Conservation (phyloP, 2,113 vertebrate genomes). For the Ictalurus punctatus region DNA sequence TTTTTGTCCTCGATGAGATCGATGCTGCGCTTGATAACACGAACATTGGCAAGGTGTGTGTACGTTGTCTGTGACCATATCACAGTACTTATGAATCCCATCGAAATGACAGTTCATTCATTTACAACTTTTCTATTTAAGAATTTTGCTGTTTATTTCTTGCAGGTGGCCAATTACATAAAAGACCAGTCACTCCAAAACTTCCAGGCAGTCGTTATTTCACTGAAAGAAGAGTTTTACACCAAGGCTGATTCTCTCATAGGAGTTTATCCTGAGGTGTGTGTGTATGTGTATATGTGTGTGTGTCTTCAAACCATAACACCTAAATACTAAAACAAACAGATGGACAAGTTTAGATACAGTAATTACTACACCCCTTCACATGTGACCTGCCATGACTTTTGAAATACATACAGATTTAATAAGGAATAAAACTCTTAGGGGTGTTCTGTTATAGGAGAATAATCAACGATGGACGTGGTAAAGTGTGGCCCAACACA, state of each 20-base stretch:
- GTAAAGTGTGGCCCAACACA: not conserved
- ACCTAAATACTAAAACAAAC: not conserved
- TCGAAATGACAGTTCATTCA: not conserved
- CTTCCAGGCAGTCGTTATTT: constrained; percentile 91
- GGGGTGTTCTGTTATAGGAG: not conserved
- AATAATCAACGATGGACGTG: not conserved
- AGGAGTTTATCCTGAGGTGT: constrained; percentile 45
- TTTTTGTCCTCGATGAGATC: constrained; percentile 92
- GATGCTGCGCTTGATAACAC: constrained; percentile 92
- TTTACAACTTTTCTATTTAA: not conserved
- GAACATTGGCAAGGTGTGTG: constrained; percentile 87
- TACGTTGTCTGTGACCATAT: not conserved
- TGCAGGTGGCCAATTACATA: constrained; percentile 90
- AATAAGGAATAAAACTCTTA: not conserved
- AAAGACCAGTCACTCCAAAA: constrained; percentile 87
- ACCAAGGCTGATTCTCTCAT: constrained; percentile 80
- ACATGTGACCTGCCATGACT: not conserved
- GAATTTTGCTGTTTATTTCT: not conserved
- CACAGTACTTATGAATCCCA: not conserved
- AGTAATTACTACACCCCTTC: not conserved
- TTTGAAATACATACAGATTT: not conserved
- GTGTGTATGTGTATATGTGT: not conserved
- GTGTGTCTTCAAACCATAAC: not conserved
- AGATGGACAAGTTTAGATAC: not conserved
- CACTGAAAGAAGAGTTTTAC: constrained; percentile 91